phyloP scores from a whole-genome alignment of 2,113 vertebrate species.

The Calonectris borealis region DNA sequence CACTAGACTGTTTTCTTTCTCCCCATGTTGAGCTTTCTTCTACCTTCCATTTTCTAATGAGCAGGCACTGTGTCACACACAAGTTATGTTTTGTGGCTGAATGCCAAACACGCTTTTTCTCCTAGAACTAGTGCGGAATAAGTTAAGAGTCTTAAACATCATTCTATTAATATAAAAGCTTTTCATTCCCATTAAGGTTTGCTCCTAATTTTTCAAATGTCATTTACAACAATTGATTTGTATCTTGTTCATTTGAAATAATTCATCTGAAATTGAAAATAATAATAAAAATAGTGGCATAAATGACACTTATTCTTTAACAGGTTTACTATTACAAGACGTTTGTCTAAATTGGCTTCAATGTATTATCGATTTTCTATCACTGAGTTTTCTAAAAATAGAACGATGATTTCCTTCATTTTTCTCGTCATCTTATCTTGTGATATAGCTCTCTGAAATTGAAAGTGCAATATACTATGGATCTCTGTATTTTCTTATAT shows the following conservation, averaged over 20 bases:
- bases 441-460: constrained; percentile 5
- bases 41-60: background rate
- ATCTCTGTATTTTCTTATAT: background rate
- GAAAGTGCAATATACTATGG: background rate
- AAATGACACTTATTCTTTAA: constrained; percentile 12
- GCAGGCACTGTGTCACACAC: background rate
- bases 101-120: background rate
- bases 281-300: background rate
- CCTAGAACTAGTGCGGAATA: background rate
- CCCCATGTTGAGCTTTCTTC: background rate
- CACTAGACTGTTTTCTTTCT: background rate
- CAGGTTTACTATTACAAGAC: constrained; percentile 20
- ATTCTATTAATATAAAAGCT: constrained; percentile 18
- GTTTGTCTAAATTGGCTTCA: constrained; percentile 40
- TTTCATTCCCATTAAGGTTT: constrained; percentile 4
- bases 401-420: constrained; percentile 33
- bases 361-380: constrained; percentile 36
- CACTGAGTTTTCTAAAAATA: constrained; percentile 30
- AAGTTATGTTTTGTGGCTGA: background rate
- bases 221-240: constrained; percentile 10
- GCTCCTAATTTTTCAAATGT: constrained; percentile 19
- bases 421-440: background rate
- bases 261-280: constrained; percentile 8
- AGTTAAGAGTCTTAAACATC: background rate
- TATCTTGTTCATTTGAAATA: constrained; percentile 44